Evolutionary conservation across 2,888 invertebrate species (phyloP).

Genomic region (Gari tellinella): DNA sequence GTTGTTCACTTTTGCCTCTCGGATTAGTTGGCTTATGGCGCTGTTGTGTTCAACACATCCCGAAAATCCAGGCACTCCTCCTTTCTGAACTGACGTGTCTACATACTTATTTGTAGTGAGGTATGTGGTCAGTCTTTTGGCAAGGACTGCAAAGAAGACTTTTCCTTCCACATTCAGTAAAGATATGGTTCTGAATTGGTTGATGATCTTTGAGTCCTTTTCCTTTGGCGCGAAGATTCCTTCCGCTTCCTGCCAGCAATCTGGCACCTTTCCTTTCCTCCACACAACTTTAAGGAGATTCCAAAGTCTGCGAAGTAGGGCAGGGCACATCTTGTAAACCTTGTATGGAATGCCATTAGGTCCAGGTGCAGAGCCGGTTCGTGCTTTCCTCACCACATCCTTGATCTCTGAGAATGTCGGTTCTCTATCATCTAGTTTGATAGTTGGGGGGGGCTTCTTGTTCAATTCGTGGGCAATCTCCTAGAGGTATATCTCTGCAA

Average conservation of each 20-base stretch:
- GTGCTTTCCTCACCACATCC: constrained; percentile 19
- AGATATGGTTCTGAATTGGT: constrained; percentile 17
- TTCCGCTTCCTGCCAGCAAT: too few relatives aligned
- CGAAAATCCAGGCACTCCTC: constrained; percentile 43
- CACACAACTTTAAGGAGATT: not conserved
- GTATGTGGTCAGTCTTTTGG: constrained; percentile 18
- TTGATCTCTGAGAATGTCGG: too few relatives aligned
- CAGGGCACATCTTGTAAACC: not conserved
- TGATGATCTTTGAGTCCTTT: not conserved
- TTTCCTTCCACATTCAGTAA: constrained; percentile 42
- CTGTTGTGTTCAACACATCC: constrained; percentile 44
- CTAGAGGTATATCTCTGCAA: not conserved
- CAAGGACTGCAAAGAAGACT: constrained; percentile 41
- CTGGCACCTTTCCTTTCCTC: not conserved
- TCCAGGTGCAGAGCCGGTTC: constrained; percentile 32
- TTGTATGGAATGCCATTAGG: constrained; percentile 38
- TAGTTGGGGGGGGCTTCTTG: not conserved
- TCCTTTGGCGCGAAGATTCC: not conserved
- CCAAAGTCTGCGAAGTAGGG: not conserved
- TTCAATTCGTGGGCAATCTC: constrained; percentile 10
- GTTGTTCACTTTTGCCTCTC: not conserved
- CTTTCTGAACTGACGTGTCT: constrained; percentile 40
- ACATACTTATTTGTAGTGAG: constrained; percentile 6
- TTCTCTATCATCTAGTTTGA: constrained; percentile 12
- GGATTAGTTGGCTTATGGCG: constrained; percentile 20